Evolutionary conservation across 2,113 vertebrate genomes (phyloP).

Genomic region (Perca flavescens): DNA sequence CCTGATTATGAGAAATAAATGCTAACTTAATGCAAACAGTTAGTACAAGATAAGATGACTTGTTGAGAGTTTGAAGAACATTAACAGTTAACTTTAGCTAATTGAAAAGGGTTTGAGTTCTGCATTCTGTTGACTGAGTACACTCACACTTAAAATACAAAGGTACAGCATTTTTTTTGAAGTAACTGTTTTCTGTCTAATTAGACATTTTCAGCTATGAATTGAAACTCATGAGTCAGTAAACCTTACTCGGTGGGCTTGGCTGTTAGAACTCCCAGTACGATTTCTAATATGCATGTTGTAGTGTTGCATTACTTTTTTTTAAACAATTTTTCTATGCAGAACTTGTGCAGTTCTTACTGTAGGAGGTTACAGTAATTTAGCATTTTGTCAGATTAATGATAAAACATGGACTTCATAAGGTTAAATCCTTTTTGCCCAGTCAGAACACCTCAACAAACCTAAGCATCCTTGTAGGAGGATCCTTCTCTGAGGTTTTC

Average conservation of each 20-base stretch:
- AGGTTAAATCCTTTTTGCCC: background rate
- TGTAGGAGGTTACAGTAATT: background rate
- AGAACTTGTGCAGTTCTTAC: background rate
- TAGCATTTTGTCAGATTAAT: background rate
- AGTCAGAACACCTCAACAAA: background rate
- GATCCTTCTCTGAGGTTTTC: background rate
- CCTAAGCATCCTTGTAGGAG: background rate
- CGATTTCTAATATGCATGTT: background rate
- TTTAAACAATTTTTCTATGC: background rate
- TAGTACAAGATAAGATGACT: background rate
- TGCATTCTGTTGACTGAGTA: background rate
- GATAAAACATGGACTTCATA: background rate
- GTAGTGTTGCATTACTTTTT: background rate
- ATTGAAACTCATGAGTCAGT: slow-evolving; percentile 22
- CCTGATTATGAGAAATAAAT: too few relatives aligned
- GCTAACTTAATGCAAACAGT: slow-evolving; percentile 44
- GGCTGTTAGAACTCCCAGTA: background rate
- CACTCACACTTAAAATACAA: background rate
- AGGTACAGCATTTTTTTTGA: background rate
- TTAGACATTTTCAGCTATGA: background rate
- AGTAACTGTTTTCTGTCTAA: background rate
- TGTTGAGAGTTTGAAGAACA: slow-evolving; percentile 1
- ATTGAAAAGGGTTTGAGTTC: background rate
- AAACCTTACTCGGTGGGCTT: slow-evolving; percentile 9
- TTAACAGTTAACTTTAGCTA: background rate